These are phyloP conservation scores for Megastigmus dorsalis DNA, from an alignment of 2,888 invertebrate genomes.

Conservation along the genomic window DNA sequence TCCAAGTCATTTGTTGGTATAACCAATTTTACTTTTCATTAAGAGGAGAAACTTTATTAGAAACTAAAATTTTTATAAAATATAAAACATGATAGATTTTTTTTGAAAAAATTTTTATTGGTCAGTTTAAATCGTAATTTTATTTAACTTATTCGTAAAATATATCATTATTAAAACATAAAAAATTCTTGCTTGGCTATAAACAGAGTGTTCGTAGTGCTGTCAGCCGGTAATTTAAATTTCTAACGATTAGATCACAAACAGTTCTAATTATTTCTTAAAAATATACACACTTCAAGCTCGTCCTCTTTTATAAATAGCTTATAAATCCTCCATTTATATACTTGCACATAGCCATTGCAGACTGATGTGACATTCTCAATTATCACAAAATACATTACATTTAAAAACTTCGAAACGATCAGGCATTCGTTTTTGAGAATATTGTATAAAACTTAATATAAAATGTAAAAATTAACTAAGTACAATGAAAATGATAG, in stretches of 20 bases:
- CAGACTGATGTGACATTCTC: conserved; percentile 33
- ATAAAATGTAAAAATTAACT: conserved; percentile 35
- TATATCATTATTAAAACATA: no score
- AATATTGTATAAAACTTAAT: conserved; percentile 25
- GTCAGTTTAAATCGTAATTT: no score
- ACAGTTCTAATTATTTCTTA: conserved; percentile 11
- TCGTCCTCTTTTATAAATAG: conserved; percentile 14
- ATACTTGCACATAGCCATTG: conserved; percentile 18
- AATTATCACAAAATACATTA: conserved; percentile 49
- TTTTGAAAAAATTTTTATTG: no score
- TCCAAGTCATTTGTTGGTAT: no score
- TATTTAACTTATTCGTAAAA: no score
- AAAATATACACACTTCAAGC: conserved; percentile 30
- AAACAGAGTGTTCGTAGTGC: no score
- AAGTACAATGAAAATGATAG: conserved; percentile 34
- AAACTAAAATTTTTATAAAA: no score
- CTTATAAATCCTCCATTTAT: conserved; percentile 1
- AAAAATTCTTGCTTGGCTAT: no score
- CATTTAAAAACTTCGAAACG: conserved; percentile 31
- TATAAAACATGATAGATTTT: no score
- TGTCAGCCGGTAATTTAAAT: no score
- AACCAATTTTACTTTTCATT: no score
- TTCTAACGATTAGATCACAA: conserved; percentile 9
- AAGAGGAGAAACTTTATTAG: no score
- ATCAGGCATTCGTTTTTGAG: not conserved